A percentile compares a stretch with the other conserved stretches of the same genome.
Evolutionary conservation across 2,113 vertebrate species (phyloP).

Genomic region (Eurystomus gularis): DNA sequence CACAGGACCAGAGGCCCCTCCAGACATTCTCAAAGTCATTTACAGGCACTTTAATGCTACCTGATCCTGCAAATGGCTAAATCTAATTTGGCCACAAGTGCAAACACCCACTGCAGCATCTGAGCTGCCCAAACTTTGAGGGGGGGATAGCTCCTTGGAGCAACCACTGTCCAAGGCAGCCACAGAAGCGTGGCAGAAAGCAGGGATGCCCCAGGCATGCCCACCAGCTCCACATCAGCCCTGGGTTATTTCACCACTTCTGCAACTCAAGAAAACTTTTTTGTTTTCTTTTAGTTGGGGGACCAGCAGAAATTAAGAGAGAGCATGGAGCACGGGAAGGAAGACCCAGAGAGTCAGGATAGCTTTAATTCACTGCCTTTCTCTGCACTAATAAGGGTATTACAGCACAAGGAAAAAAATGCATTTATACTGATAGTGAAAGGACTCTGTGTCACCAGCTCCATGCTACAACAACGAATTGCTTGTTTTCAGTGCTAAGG

Average conservation of each 20-base stretch:
- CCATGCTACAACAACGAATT: conserved; percentile 3
- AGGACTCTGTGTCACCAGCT: conserved; percentile 46
- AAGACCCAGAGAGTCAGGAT: neutral
- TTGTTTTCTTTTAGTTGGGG: neutral
- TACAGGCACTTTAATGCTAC: neutral
- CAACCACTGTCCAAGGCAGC: fast-evolving
- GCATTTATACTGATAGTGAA: conserved; percentile 53
- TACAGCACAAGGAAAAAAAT: conserved; percentile 11
- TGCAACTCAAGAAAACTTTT: neutral
- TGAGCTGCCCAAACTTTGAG: neutral
- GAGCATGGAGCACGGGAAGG: neutral
- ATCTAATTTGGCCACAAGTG: neutral
- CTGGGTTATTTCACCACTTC: neutral
- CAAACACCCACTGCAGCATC: neutral
- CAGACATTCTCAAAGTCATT: neutral
- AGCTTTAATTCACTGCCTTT: neutral
- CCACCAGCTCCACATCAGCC: neutral
- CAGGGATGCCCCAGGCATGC: fast-evolving
- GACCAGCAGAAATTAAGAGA: neutral
- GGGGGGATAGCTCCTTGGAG: neutral
- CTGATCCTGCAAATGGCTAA: neutral
- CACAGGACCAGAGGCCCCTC: neutral
- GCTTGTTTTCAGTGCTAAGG: conserved; percentile 62
- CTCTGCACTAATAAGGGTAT: neutral
- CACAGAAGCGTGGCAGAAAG: neutral